Conservation (phyloP, 2,113 vertebrate genomes). For the Varanus komodoensis region DNA sequence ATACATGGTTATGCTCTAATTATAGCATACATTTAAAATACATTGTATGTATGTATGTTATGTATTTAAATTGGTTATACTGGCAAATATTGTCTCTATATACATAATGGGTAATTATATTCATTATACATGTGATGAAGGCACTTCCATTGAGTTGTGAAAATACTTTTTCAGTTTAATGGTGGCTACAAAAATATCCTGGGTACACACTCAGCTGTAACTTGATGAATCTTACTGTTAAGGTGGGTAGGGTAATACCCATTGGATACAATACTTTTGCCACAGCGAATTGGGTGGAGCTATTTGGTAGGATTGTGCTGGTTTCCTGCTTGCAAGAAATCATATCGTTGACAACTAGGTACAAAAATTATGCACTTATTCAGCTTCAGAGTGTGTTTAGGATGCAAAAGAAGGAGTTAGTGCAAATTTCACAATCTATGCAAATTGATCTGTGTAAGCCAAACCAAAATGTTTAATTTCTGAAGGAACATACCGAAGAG, state of each 20-base stretch:
- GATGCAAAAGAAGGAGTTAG: not conserved
- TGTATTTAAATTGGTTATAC: not conserved
- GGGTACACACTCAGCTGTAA: not conserved
- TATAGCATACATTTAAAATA: not conserved
- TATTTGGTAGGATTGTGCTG: not conserved
- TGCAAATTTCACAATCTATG: not conserved
- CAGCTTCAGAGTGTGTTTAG: not conserved
- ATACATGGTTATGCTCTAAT: not conserved
- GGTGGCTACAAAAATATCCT: not conserved
- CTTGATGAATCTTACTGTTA: not conserved
- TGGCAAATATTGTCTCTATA: conserved; percentile 17
- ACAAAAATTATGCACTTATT: not conserved
- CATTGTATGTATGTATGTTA: not conserved
- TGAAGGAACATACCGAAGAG: not conserved
- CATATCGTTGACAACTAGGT: not conserved
- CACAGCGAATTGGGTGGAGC: not conserved
- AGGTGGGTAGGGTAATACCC: not conserved
- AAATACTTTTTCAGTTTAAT: not conserved
- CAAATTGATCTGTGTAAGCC: too few species aligned
- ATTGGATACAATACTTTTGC: not conserved
- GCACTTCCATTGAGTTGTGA: not conserved
- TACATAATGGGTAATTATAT: not conserved
- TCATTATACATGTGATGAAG: not conserved
- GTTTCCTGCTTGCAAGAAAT: not conserved
- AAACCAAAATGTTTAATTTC: not conserved